Evolutionary conservation across 1,140 invertebrate genomes (phyloP).

Genomic region (Drosophila yakuba): DNA sequence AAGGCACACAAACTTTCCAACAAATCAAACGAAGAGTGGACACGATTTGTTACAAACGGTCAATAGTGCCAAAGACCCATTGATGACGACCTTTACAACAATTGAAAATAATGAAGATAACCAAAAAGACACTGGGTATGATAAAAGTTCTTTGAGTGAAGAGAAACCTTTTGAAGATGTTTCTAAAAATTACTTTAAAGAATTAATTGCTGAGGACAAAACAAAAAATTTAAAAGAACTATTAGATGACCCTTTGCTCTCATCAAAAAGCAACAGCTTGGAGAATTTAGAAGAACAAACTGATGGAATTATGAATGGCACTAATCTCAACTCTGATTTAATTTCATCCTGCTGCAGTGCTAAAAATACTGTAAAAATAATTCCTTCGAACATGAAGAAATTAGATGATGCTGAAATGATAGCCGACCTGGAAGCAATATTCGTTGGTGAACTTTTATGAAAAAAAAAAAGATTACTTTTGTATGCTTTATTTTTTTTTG

Average conservation of each 20-base stretch:
- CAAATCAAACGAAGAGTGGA: not conserved
- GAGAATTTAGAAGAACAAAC: not conserved
- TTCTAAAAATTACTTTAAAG: not conserved
- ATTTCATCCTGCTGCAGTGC: not conserved
- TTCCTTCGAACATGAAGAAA: not conserved
- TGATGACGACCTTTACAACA: not conserved
- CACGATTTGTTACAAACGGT: not conserved
- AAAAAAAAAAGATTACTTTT: conserved; percentile 22
- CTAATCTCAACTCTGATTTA: not conserved
- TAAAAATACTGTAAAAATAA: not conserved
- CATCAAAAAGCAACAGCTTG: not conserved
- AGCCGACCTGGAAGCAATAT: conserved; percentile 52
- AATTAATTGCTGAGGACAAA: not conserved
- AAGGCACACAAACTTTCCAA: not conserved
- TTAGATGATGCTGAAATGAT: conserved; percentile 42
- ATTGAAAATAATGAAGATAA: not conserved
- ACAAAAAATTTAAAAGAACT: not conserved
- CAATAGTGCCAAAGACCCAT: not conserved
- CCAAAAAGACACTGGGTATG: no score
- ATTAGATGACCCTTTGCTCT: no score
- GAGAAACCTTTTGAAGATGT: not conserved
- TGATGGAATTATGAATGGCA: not conserved
- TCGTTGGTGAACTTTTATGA: conserved; percentile 52
- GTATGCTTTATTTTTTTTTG: no score
- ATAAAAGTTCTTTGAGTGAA: not conserved